Base-by-base conservation (phyloP, 2,113 vertebrate species). In the Neodontobutis hainanensis region DNA sequence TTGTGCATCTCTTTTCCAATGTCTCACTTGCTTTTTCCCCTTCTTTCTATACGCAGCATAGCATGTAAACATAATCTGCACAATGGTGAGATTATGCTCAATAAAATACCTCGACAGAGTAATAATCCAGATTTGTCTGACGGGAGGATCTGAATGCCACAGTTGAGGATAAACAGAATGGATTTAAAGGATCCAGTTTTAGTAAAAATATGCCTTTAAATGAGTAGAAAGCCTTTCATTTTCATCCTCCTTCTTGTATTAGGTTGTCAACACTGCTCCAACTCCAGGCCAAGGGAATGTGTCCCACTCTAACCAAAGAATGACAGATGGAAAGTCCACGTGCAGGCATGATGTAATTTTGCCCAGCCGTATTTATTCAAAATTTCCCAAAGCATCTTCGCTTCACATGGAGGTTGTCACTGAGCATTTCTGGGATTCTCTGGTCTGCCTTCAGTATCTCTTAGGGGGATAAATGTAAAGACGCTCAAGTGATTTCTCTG, bases 101-200 rank as follows among this genome's bases (percentile, higher is more conserved):
- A 19, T 27, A 63, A 58, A 36, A 44, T 16, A 57, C 27, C 11
- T 44, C 93, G 93, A 92, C 93, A 92, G 89, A 84, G 85, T 86
- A 93, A 88, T 86, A 92, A 93, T 86, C 89, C 84, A 80, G 84
- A 87, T 88, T 88, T 77, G 69, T 55, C 87, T 85, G 85, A 86
- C 63, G 50, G 71, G 42, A 42, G 49, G 40, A 68, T 47, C 35
- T 38, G 5, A 58, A 62, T 16, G 49, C 7, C 57, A 40, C 52
- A 61, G 38, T 40, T 40, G 8, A 40, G 38, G 38, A 40, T 40
- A 40, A 40, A 40, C 38, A 45, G 12, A 12, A 45, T 12, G 12
- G 44, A 11, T 12, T 45, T 10, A 45, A 27, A 27, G 19, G 44
- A 45, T 15, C 42, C 45, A 64, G 40, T 45, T 35, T 27, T 27